Percentiles rank a stretch among this genome's conserved stretches.
Evolutionary conservation across 2,797 vertebrate genomes (phyloP).

Genomic region (Chrysocyon brachyurus): DNA sequence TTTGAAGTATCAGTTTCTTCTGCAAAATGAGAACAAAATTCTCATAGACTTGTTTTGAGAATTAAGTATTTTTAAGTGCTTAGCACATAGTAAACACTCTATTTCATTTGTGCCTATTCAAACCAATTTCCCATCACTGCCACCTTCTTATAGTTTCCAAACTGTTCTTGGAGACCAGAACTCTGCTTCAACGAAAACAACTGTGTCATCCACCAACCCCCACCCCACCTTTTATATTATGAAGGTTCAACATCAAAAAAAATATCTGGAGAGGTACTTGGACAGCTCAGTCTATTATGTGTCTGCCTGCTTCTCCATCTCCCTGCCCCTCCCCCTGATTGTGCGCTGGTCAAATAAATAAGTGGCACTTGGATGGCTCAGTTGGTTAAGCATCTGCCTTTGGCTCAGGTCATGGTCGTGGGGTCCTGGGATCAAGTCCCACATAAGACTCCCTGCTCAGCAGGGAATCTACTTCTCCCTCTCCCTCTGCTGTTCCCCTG

Average conservation of each 20-base stretch:
- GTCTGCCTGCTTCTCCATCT: no score
- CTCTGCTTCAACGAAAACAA: slow-evolving; percentile 32
- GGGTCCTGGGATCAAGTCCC: no score
- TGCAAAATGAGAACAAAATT: slow-evolving; percentile 52
- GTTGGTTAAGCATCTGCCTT: no score
- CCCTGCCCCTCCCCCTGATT: no score
- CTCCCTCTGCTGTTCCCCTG: no score
- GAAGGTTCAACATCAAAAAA: not conserved
- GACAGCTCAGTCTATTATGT: no score
- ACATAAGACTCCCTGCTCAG: no score
- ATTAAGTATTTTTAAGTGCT: slow-evolving; percentile 17
- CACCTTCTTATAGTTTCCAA: slow-evolving; percentile 16
- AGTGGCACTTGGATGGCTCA: no score
- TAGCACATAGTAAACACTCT: not conserved
- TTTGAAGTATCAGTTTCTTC: not conserved
- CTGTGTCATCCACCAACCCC: not conserved
- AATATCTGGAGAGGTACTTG: not conserved
- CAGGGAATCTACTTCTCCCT: no score
- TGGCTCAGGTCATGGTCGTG: no score
- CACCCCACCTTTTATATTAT: not conserved
- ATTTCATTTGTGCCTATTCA: not conserved
- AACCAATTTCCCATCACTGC: not conserved
- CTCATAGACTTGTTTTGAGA: not conserved
- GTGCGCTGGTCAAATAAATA: no score
- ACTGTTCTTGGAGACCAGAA: slow-evolving; percentile 2